phyloP scores from a whole-genome alignment of 1,140 invertebrate species.

The Monomorium pharaonis region DNA sequence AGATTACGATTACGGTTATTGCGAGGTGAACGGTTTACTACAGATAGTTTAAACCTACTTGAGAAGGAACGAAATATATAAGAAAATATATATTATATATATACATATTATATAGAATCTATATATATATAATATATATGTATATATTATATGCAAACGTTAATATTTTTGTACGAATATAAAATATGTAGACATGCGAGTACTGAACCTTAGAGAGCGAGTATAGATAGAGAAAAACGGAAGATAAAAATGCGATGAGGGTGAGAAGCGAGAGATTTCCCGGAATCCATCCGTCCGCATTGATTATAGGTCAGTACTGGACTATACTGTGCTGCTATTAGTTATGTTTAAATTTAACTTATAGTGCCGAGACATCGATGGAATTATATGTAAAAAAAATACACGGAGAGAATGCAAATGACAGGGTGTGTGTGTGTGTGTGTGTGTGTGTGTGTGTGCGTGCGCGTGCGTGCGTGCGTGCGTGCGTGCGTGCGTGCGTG shows the following conservation, averaged over 20 bases:
- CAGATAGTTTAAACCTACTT: conserved; percentile 68
- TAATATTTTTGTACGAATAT: conserved; percentile 82
- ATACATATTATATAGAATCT: too few species aligned
- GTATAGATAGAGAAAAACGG: conserved; percentile 59
- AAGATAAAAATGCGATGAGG: conserved; percentile 59
- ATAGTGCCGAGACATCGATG: conserved; percentile 71
- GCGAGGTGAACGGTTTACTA: conserved; percentile 73
- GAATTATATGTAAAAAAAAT: conserved; percentile 65
- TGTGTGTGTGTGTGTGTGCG: too few species aligned
- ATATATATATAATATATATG: conserved; percentile 43
- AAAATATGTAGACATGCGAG: conserved; percentile 78
- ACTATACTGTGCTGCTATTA: conserved; percentile 84
- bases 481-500: too few species aligned
- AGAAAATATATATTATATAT: conserved; percentile 43
- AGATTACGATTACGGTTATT: conserved; percentile 67
- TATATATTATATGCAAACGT: conserved; percentile 74
- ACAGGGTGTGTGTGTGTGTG: too few species aligned
- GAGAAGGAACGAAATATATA: conserved; percentile 61
- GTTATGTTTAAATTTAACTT: conserved; percentile 79
- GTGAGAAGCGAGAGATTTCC: conserved; percentile 65
- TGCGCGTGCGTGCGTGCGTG: too few species aligned
- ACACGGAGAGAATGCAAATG: conserved; percentile 54
- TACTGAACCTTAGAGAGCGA: conserved; percentile 81
- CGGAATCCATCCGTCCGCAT: conserved; percentile 83
- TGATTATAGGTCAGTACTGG: conserved; percentile 85